These are phyloP conservation scores for Mobula birostris DNA, from an alignment of 2,113 vertebrate species.

Conservation along the genomic window DNA sequence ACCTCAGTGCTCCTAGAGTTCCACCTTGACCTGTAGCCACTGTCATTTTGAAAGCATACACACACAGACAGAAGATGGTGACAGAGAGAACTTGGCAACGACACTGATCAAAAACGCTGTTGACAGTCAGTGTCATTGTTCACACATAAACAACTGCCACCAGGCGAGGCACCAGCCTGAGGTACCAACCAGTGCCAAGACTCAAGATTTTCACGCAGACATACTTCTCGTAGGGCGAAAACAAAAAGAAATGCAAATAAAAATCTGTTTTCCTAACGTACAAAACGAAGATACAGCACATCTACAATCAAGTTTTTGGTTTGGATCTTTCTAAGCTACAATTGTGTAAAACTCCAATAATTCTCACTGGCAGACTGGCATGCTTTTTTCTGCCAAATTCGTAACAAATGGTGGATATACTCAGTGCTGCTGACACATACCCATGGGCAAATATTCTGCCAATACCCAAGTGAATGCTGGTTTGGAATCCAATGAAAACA, in stretches of 20 bases:
- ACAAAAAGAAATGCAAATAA: background rate
- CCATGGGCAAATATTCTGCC: background rate
- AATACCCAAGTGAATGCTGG: background rate
- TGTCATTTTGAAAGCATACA: background rate
- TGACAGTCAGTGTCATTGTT: background rate
- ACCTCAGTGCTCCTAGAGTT: no score
- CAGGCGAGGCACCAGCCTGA: background rate
- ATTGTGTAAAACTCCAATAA: background rate
- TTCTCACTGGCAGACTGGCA: slow-evolving; percentile 11
- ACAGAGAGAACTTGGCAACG: background rate
- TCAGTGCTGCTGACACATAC: background rate
- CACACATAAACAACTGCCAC: background rate
- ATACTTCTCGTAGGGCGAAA: background rate
- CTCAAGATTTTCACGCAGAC: background rate
- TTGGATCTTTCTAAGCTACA: background rate
- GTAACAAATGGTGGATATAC: background rate
- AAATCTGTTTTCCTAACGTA: background rate
- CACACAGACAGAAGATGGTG: background rate
- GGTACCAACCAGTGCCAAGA: background rate
- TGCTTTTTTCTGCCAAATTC: background rate
- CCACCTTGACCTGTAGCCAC: background rate
- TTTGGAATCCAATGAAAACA: background rate
- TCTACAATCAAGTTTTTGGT: background rate
- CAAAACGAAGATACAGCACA: background rate
- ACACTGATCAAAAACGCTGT: background rate